Percentiles rank a stretch among this genome's conserved stretches.
Evolutionary conservation across 2,888 invertebrate species (phyloP).

Genomic region (Eubasilissa splendida): DNA sequence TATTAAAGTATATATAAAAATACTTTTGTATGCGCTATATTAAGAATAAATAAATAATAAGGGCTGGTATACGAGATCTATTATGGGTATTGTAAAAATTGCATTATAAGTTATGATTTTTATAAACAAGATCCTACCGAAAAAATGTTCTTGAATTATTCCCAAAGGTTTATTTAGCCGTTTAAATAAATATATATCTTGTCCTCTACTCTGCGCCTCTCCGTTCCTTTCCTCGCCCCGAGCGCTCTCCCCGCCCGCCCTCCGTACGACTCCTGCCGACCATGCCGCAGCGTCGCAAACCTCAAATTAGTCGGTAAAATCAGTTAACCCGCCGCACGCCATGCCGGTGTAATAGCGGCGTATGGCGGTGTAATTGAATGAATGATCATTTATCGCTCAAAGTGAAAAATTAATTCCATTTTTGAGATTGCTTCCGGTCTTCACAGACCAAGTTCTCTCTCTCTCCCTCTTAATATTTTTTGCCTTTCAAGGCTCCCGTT

Average conservation of each 20-base stretch:
- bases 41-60: no score
- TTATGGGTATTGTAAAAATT: no score
- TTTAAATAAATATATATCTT: no score
- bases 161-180: no score
- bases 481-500: no score
- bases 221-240: neutral
- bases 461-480: no score
- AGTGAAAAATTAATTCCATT: neutral
- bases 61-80: no score
- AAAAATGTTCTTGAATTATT: no score
- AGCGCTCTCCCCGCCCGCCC: neutral
- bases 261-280: neutral
- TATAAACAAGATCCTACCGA: no score
- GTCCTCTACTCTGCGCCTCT: neutral
- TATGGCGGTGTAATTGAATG: slow-evolving; percentile 18
- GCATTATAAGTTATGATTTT: no score
- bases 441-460: neutral
- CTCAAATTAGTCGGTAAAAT: slow-evolving; percentile 26
- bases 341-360: slow-evolving; percentile 1
- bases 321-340: slow-evolving; percentile 7
- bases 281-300: neutral
- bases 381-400: neutral
- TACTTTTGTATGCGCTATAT: no score
- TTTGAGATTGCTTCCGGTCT: slow-evolving; percentile 3
- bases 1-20: no score